phyloP scores from a whole-genome alignment of 2,888 invertebrate genomes.

The Pollenia amentaria region DNA sequence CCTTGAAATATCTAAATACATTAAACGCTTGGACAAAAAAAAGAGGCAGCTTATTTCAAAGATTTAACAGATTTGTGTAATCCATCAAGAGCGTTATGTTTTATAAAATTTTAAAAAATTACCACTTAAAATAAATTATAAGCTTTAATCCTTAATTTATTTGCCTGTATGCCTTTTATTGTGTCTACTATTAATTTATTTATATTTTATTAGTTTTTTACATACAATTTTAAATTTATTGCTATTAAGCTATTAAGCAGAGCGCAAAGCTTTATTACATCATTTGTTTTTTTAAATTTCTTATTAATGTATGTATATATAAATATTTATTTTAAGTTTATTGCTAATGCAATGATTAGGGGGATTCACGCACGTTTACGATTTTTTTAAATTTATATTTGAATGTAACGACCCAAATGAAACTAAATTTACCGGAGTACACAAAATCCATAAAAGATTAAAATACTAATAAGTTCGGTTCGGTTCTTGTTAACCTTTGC shows the following conservation, averaged over 20 bases:
- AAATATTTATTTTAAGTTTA: neutral
- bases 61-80: no score
- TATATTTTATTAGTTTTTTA: slow-evolving; percentile 52
- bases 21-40: no score
- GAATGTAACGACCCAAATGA: no score
- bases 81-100: no score
- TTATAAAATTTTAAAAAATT: no score
- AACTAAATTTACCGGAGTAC: no score
- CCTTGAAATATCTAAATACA: no score
- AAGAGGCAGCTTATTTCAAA: no score
- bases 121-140: no score
- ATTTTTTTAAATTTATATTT: neutral
- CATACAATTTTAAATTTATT: slow-evolving; percentile 65
- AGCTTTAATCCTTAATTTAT: neutral
- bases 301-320: slow-evolving; percentile 2
- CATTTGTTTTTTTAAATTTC: neutral
- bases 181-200: slow-evolving; percentile 21
- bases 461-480: no score
- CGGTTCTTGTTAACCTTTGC: no score
- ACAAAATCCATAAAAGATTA: no score
- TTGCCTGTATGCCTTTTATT: neutral
- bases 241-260: slow-evolving; percentile 25
- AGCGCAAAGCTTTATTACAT: slow-evolving; percentile 32
- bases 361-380: neutral
- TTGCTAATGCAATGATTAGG: neutral